These are phyloP conservation scores for Zhengitettix transpicula DNA, from an alignment of 2,888 invertebrate genomes.

Conservation along the genomic window DNA sequence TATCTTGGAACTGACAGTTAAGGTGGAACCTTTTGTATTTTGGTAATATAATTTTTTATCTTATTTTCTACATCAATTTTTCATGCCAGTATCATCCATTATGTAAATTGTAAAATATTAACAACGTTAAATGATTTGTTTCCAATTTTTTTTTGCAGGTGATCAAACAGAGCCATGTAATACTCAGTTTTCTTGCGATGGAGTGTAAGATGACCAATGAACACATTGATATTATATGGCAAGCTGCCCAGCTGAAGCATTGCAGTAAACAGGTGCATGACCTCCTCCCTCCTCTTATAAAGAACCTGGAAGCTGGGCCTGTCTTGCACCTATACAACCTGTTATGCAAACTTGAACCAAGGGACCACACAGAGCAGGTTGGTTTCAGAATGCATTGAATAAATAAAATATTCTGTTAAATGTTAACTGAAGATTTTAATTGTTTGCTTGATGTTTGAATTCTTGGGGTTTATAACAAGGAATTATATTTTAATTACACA, in stretches of 20 bases:
- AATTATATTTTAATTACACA: no score
- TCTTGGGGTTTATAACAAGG: no score
- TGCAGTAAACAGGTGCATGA: conserved; percentile 80
- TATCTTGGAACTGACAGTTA: no score
- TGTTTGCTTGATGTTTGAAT: no score
- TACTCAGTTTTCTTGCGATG: conserved; percentile 81
- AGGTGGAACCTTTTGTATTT: no score
- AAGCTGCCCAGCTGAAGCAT: conserved; percentile 86
- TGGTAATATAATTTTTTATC: no score
- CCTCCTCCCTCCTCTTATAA: conserved; percentile 72
- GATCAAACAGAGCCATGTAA: conserved; percentile 87
- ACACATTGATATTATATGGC: conserved; percentile 87
- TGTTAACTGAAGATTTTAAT: no score
- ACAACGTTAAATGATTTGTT: background rate
- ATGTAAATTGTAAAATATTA: no score
- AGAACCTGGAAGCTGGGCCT: conserved; percentile 74
- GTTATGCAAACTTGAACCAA: conserved; percentile 72
- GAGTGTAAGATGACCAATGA: conserved; percentile 80
- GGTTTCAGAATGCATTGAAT: conserved; percentile 5
- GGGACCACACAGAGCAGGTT: conserved; percentile 83
- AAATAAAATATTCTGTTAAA: conserved; percentile 5
- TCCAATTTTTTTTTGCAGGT: conserved; percentile 33
- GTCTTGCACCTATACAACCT: conserved; percentile 76
- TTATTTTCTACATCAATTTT: no score
- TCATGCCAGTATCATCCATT: no score